phyloP scores from a whole-genome alignment of 2,888 invertebrate species.

The Ormyrus labotus region DNA sequence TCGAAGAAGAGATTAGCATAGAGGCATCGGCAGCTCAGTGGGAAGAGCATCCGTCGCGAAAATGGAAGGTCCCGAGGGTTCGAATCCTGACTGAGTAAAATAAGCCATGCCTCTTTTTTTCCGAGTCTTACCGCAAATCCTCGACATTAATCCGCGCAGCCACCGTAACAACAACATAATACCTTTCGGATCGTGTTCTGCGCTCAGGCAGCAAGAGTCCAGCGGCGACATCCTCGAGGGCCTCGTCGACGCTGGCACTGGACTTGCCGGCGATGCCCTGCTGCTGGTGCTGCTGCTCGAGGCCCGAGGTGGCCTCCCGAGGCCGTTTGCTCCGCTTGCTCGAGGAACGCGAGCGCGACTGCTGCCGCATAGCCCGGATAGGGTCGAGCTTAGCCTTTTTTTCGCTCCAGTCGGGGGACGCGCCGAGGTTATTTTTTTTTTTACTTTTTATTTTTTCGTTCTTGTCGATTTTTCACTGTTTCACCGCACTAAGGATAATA shows the following conservation, averaged over 20 bases:
- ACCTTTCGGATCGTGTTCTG: slow-evolving; percentile 72
- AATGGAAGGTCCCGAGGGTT: too few species aligned
- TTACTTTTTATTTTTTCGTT: neutral
- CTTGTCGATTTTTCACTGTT: slow-evolving; percentile 1
- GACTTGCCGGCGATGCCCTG: slow-evolving; percentile 33
- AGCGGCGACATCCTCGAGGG: slow-evolving; percentile 52
- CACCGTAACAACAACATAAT: too few species aligned
- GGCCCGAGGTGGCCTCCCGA: neutral
- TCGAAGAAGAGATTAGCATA: too few species aligned
- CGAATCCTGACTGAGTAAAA: too few species aligned
- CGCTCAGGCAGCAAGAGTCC: slow-evolving; percentile 61
- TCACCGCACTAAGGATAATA: neutral
- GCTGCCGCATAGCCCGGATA: slow-evolving; percentile 30
- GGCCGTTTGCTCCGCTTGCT: slow-evolving; percentile 2
- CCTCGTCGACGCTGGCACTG: slow-evolving; percentile 55
- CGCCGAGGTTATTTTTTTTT: too few species aligned
- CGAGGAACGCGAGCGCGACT: slow-evolving; percentile 17
- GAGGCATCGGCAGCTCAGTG: too few species aligned
- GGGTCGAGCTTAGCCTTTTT: too few species aligned
- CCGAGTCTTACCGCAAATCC: too few species aligned
- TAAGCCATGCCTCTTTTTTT: too few species aligned
- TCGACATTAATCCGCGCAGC: too few species aligned
- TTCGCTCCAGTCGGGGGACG: too few species aligned
- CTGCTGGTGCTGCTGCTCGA: slow-evolving; percentile 15
- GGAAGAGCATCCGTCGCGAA: too few species aligned